Evolutionary conservation across 1,140 invertebrate species (phyloP).

Genomic region (Mycetomoellerius zeteki): DNA sequence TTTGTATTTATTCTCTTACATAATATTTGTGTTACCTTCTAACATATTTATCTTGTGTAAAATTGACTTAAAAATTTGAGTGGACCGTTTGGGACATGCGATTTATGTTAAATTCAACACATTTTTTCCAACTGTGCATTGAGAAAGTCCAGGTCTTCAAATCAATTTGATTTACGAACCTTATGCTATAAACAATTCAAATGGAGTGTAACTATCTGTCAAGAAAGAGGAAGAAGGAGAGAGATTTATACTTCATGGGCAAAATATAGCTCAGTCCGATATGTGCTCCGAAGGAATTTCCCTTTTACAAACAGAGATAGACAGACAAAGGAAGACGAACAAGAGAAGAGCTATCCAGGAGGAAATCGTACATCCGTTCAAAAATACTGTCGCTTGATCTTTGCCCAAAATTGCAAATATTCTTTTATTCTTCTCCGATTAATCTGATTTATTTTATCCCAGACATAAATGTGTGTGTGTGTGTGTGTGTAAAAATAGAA

Average conservation of each 20-base stretch:
- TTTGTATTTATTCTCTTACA: too few relatives aligned
- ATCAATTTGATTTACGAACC: constrained; percentile 24
- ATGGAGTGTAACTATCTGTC: constrained; percentile 22
- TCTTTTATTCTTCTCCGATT: constrained; percentile 4
- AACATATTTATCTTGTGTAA: too few relatives aligned
- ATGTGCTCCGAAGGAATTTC: constrained; percentile 5
- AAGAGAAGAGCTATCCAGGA: background rate
- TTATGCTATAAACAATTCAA: constrained; percentile 6
- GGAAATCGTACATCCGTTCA: background rate
- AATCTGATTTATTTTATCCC: background rate
- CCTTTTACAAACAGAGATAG: background rate
- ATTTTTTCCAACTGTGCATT: too few relatives aligned
- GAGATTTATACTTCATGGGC: background rate
- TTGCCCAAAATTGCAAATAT: background rate
- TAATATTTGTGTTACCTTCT: too few relatives aligned
- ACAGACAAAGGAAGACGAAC: background rate
- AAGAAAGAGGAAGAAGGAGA: background rate
- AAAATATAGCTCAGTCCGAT: background rate
- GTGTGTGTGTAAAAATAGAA: too few relatives aligned
- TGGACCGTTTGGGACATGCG: too few relatives aligned
- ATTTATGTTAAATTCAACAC: too few relatives aligned
- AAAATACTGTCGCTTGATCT: background rate
- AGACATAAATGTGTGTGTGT: too few relatives aligned
- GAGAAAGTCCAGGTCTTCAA: constrained; percentile 7
- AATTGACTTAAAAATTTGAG: too few relatives aligned